Percentiles rank a stretch among this genome's conserved stretches.
Conservation (phyloP, 2,888 invertebrate genomes). For the Zootermopsis nevadensis region DNA sequence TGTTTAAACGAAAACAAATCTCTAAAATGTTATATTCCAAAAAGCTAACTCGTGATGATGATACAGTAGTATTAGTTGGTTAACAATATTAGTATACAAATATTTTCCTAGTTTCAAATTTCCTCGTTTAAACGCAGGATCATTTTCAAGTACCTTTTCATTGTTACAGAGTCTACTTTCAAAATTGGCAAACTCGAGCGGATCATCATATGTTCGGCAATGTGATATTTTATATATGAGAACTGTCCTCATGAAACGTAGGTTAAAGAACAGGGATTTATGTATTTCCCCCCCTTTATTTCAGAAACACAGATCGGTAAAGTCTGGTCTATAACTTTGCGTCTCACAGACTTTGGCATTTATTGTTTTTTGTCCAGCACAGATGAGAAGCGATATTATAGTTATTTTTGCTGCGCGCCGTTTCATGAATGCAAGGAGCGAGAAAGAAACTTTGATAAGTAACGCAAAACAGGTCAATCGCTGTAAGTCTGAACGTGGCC, state of each 20-base stretch:
- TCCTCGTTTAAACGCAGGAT: background rate
- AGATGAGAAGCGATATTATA: background rate
- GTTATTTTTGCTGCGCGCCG: slow-evolving; percentile 6
- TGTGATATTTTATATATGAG: background rate
- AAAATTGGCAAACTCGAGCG: background rate
- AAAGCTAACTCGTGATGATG: background rate
- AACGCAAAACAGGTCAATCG: background rate
- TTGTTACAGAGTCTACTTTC: background rate
- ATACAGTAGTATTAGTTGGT: background rate
- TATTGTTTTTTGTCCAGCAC: background rate
- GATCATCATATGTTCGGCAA: background rate
- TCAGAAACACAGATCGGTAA: background rate
- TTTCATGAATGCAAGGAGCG: background rate
- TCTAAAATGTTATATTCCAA: background rate
- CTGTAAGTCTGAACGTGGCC: too few relatives aligned
- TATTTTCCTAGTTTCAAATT: slow-evolving; percentile 6
- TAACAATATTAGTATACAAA: slow-evolving; percentile 3
- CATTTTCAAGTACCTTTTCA: background rate
- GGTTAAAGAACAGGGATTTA: background rate
- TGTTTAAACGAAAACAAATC: background rate
- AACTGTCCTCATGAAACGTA: background rate
- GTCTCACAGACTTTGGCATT: background rate
- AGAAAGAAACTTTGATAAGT: background rate
- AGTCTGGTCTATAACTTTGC: background rate
- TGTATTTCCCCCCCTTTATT: background rate